Conservation (phyloP, 2,888 invertebrate species). For the Ormyrus rosae region DNA sequence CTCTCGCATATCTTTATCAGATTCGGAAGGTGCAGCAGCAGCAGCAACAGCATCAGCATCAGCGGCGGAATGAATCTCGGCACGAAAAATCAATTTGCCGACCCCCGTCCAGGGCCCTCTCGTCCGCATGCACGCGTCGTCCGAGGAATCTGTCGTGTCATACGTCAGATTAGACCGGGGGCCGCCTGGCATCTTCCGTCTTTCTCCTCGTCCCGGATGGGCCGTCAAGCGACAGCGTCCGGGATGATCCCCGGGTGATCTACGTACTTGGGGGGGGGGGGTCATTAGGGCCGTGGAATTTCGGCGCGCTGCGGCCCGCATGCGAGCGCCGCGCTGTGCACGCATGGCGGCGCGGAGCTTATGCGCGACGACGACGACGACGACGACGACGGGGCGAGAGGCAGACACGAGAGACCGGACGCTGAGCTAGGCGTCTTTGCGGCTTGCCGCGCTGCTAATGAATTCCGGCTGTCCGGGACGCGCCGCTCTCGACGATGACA, state of each 20-base stretch:
- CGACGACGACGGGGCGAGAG: too few species aligned
- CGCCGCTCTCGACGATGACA: slow-evolving; percentile 30
- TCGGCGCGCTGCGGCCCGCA: slow-evolving; percentile 51
- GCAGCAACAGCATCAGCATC: too few species aligned
- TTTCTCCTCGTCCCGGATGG: slow-evolving; percentile 21
- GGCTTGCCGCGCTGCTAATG: neutral
- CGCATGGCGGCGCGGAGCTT: slow-evolving; percentile 6
- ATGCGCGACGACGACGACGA: neutral
- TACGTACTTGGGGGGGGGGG: slow-evolving; percentile 47
- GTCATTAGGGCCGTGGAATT: slow-evolving; percentile 62
- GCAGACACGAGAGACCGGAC: slow-evolving; percentile 31
- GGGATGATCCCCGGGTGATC: slow-evolving; percentile 58
- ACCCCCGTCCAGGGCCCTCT: neutral
- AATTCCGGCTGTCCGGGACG: slow-evolving; percentile 37
- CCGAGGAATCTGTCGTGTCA: slow-evolving; percentile 61
- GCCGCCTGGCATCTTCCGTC: slow-evolving; percentile 35
- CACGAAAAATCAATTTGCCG: slow-evolving; percentile 22
- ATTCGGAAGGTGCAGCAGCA: neutral
- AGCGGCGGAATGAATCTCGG: neutral
- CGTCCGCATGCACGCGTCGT: neutral
- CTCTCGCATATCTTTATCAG: slow-evolving; percentile 8
- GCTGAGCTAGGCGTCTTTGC: slow-evolving; percentile 1
- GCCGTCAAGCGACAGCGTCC: slow-evolving; percentile 16
- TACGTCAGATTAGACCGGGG: slow-evolving; percentile 66
- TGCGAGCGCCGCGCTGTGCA: slow-evolving; percentile 19